Base-by-base conservation (phyloP, 37 sponge, comb jelly and placozoan genomes). In the Diacarnus erythraeanus region DNA sequence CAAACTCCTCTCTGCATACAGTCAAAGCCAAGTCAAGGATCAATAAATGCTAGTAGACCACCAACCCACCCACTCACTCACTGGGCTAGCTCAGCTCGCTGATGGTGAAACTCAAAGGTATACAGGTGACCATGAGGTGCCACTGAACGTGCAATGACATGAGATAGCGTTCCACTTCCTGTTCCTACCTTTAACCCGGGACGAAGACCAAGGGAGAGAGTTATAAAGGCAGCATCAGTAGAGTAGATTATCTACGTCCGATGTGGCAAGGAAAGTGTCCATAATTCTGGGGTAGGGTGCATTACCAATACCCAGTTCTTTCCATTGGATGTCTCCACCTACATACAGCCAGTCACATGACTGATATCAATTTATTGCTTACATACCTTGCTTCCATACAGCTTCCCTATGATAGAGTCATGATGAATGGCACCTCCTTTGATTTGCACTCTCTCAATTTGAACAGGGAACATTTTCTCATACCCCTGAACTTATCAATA, bases 221-320 rank as follows among this genome's bases (percentile, higher is more conserved):
- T 76, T 22, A 96, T 84, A 38, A 96, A 65, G 67, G 94, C 88
- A 75, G 95, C 87, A 57, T 96, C 96, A 20, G 90, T 80, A 25
- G 91, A 47, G 86, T 98, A 98, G 60, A 98, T 67, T 43, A 98
- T 92, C 77, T 98, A 97, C 17, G 99, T 98, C 2, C 99, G 89
- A 73, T 98, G 99, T 9, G 97, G 97, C 2, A 98, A 90, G 60
- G 93, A 51, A 60, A 80, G 67, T 1, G 99, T 98, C 99, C 99
- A 98, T 30, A 96, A 89, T 77, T 98, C 99, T 23, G 97, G 94
- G 35, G 97, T 96, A 23, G 95, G 95, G 58, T 86, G 92, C 1
- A 98, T 63, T 2, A 92, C 77, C 23, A 69, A 58, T 6, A 92
- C 91, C 81, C 87, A 94, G 63, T 80, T 54, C 69, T 78, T 89